Evolutionary conservation across 1,140 invertebrate genomes (phyloP).

Genomic region (Trichomalopsis sarcophagae): DNA sequence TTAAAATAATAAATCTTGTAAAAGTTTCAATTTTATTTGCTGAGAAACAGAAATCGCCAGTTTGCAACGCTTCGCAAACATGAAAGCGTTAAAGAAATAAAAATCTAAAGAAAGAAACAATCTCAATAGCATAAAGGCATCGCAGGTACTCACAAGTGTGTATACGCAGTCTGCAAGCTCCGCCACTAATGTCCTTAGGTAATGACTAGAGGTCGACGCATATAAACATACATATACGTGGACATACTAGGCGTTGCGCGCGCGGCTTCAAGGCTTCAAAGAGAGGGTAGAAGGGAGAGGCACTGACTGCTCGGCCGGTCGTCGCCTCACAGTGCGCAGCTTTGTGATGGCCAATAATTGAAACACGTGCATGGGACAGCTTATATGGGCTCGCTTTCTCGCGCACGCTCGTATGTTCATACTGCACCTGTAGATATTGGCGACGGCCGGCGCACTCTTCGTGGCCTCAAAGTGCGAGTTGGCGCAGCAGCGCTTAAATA

Average conservation of each 20-base stretch:
- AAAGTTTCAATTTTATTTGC: too few relatives aligned
- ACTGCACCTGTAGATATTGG: not conserved
- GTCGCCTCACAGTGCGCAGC: not conserved
- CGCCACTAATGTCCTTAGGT: conserved; percentile 11
- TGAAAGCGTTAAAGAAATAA: too few relatives aligned
- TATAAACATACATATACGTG: not conserved
- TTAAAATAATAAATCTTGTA: too few relatives aligned
- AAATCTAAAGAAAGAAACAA: too few relatives aligned
- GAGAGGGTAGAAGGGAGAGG: not conserved
- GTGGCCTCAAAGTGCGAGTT: not conserved
- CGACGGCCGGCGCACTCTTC: not conserved
- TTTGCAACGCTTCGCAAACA: too few relatives aligned
- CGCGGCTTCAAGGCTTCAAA: not conserved
- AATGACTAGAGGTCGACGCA: not conserved
- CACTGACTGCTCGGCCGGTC: not conserved
- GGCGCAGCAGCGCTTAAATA: not conserved
- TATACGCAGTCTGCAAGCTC: not conserved
- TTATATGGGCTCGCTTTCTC: not conserved
- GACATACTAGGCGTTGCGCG: not conserved
- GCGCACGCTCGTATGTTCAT: not conserved
- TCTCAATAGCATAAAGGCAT: not conserved
- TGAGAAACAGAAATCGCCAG: too few relatives aligned
- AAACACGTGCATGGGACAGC: conserved; percentile 28
- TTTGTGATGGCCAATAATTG: conserved; percentile 44
- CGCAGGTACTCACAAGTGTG: not conserved